Evolutionary conservation across 2,113 vertebrate species (phyloP), one percentile per base, ranked within the genome.

Genomic region (Notothenia coriiceps): DNA sequence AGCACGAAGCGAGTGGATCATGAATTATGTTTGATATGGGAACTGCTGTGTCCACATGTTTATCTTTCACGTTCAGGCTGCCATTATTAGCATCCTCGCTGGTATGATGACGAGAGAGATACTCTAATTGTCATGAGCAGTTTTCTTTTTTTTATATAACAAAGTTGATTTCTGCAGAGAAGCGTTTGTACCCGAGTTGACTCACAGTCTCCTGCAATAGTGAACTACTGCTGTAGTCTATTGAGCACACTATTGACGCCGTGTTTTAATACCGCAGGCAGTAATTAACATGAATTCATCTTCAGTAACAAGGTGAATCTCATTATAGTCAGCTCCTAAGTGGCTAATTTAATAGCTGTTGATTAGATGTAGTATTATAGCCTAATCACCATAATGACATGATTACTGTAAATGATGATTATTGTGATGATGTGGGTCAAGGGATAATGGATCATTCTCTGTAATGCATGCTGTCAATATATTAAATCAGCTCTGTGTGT

Each of bases 11-110:
- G 67, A 50, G 84, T 55, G 79, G 80, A 90, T 93, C 89, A 90
- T 90, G 85, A 90, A 92, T 93, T 83, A 90, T 89, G 91, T 90
- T 90, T 90, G 85, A 92, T 91, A 86, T 4, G 67, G 54, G 77
- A 73, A 87, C 79, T 87, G 85, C 86, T 91, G 89, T 88, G 84
- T 93, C 83, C 90, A 84, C 87, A 80, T 86, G 88, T 87, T 89
- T 92, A 82, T 80, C 49, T 84, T 76, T 70, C 65, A 44, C 6
- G 25, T 54, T 55, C 83, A 35, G 47, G 49, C 78, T 91, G 89
- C 72, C 70, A 13, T 86, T 82, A 89, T 74, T 82, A 83, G 80
- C 43, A 35, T 60, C 79, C 40, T 74, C 63, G 15, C 78, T 47
- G 13, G 57, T 61, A 54, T 79, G 82, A 77, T 60, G 81, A 85